phyloP scores from a whole-genome alignment of 2,113 vertebrate species.

The Paralichthys olivaceus region DNA sequence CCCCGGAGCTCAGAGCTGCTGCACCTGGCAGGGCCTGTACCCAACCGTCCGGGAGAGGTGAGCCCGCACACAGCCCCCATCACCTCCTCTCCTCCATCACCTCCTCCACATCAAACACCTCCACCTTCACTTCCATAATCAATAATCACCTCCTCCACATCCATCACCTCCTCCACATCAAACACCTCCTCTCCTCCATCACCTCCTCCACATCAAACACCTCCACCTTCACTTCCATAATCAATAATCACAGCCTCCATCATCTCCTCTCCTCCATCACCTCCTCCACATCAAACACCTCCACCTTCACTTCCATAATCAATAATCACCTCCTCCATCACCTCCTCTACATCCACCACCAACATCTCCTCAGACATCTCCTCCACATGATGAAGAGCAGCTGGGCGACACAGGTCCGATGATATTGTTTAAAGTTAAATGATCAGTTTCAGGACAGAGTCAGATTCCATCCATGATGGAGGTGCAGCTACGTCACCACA shows the following conservation, averaged over 20 bases:
- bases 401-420: too few relatives aligned
- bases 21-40: conserved; percentile 96
- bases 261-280: too few relatives aligned
- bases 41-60: conserved; percentile 97
- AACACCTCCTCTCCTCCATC: too few relatives aligned
- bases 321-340: background rate
- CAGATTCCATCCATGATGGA: too few relatives aligned
- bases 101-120: background rate
- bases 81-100: too few relatives aligned
- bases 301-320: background rate
- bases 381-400: background rate
- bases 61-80: conserved; percentile 22
- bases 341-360: background rate
- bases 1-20: conserved; percentile 78
- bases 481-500: too few relatives aligned
- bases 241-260: background rate
- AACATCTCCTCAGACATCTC: background rate
- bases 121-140: background rate
- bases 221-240: background rate
- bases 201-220: background rate
- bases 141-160: background rate
- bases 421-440: too few relatives aligned
- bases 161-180: too few relatives aligned
- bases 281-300: background rate
- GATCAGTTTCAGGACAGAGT: too few relatives aligned